phyloP scores from a whole-genome alignment of 1,140 invertebrate genomes.

The Cryptotermes secundus region DNA sequence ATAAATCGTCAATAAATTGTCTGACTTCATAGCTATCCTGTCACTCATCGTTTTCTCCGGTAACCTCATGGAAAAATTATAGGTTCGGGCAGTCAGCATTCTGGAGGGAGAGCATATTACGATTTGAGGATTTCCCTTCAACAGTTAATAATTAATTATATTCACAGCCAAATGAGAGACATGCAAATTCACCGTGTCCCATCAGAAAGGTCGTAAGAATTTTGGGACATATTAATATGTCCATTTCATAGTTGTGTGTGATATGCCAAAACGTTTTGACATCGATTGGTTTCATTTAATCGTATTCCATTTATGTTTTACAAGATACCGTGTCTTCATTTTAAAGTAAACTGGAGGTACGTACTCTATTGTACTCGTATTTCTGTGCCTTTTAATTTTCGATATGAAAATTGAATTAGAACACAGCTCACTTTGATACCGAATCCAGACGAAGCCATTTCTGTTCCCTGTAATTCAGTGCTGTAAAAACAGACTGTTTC shows the following conservation, averaged over 20 bases:
- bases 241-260: background rate
- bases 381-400: background rate
- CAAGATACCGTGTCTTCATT: background rate
- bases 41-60: too few species aligned
- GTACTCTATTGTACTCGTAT: background rate
- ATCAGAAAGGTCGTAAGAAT: background rate
- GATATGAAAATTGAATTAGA: constrained; percentile 10
- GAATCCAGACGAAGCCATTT: background rate
- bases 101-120: too few species aligned
- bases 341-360: background rate
- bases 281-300: background rate
- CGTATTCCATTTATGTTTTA: background rate
- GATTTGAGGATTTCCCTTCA: background rate
- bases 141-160: background rate
- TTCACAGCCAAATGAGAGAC: background rate
- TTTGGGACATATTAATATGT: background rate
- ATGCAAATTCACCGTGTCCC: background rate
- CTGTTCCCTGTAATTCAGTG: background rate
- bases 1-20: too few species aligned
- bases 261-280: background rate
- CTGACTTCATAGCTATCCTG: too few species aligned
- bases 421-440: background rate
- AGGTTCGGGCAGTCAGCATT: too few species aligned
- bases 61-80: too few species aligned
- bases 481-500: background rate